phyloP scores from a whole-genome alignment of 2,113 vertebrate genomes.

The Uria lomvia region DNA sequence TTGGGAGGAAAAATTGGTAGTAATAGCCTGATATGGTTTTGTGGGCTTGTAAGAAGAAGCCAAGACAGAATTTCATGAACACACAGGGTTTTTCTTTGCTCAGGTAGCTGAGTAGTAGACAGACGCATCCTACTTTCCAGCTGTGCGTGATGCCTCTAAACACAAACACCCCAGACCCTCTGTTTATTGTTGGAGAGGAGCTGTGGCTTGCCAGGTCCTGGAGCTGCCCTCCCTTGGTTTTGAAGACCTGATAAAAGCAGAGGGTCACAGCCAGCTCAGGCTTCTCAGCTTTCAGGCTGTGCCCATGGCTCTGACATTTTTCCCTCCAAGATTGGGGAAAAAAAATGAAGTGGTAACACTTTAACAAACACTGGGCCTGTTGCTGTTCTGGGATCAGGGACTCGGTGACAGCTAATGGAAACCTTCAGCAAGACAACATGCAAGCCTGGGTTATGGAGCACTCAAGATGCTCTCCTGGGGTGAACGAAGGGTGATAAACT shows the following conservation, averaged over 20 bases:
- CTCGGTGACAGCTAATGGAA: not conserved
- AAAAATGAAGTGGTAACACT: not conserved
- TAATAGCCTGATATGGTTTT: not conserved
- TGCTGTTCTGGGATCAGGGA: not conserved
- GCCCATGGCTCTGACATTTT: not conserved
- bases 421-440: not conserved
- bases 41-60: not conserved
- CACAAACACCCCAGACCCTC: not conserved
- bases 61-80: not conserved
- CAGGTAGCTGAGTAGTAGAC: not conserved
- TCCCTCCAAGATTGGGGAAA: not conserved
- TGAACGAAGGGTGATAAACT: not conserved
- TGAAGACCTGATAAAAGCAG: not conserved
- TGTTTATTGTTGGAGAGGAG: not conserved
- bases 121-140: not conserved
- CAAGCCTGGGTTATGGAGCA: not conserved
- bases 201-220: not conserved
- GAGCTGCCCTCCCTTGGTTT: not conserved
- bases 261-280: not conserved
- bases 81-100: not conserved
- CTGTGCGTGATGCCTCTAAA: not conserved
- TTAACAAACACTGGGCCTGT: not conserved
- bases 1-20: not conserved
- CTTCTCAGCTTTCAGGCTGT: not conserved
- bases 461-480: not conserved